A percentile compares a stretch with the other conserved stretches of the same genome.
These are phyloP conservation scores for Sarcophilus harrisii DNA, from an alignment of 2,797 vertebrate species.

Conservation along the genomic window DNA sequence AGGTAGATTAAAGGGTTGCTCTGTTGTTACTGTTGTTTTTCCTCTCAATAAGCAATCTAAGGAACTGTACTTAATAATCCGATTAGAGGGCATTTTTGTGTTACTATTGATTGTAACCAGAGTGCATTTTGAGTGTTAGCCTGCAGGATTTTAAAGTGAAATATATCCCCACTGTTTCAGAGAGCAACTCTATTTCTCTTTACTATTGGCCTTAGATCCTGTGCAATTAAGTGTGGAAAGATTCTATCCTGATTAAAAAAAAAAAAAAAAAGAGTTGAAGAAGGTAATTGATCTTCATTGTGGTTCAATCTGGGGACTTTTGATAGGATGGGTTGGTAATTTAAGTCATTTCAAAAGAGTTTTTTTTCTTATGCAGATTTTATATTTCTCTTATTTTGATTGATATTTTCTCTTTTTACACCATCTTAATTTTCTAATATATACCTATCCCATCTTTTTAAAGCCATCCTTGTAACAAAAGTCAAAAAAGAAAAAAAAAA, in stretches of 20 bases:
- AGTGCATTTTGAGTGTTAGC: not conserved
- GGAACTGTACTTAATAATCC: not conserved
- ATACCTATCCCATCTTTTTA: not conserved
- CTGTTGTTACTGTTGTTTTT: not conserved
- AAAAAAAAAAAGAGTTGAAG: constrained; percentile 19
- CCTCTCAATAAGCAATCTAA: not conserved
- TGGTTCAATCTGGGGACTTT: not conserved
- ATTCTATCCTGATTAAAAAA: constrained; percentile 9
- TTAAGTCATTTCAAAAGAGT: not conserved
- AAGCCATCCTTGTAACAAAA: not conserved
- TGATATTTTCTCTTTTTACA: not conserved
- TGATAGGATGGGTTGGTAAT: not conserved
- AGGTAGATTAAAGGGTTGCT: not conserved
- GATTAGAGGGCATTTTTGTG: not conserved
- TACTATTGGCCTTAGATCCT: constrained; percentile 20
- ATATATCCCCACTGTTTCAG: not conserved
- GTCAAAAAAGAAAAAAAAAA: not conserved
- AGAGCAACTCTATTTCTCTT: constrained; percentile 33
- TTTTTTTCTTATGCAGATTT: constrained; percentile 20
- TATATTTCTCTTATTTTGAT: not conserved
- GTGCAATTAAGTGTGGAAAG: constrained; percentile 15
- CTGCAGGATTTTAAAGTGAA: not conserved
- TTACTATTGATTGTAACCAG: not conserved
- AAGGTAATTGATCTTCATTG: constrained; percentile 23
- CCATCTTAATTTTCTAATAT: constrained; percentile 26